Conservation (phyloP, 2,797 vertebrate genomes). For the Lacerta viridis region DNA sequence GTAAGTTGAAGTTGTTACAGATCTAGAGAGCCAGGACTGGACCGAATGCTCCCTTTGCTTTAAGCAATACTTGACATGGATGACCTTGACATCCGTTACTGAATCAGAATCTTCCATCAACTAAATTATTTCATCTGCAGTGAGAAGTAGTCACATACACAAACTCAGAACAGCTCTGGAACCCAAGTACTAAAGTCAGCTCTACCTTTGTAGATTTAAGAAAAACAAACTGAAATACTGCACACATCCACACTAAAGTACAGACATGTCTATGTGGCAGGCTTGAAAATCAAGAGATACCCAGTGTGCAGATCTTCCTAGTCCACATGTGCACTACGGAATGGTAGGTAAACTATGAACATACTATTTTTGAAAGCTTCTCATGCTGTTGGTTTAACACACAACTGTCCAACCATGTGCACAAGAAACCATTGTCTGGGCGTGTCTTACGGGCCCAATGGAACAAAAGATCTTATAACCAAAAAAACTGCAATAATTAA, state of each 20-base stretch:
- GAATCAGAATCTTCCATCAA: conserved; percentile 46
- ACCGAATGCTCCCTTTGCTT: conserved; percentile 16
- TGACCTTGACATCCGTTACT: conserved; percentile 31
- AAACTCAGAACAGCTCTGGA: background rate
- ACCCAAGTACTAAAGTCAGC: background rate
- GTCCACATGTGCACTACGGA: no score
- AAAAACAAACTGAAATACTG: background rate
- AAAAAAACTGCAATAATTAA: background rate
- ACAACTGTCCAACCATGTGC: background rate
- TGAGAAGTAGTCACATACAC: conserved; percentile 31
- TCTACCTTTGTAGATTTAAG: background rate
- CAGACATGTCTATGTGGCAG: background rate
- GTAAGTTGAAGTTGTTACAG: conserved; percentile 26
- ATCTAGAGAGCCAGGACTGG: conserved; percentile 15
- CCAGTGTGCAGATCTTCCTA: no score
- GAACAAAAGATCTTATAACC: background rate
- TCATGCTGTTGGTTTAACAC: background rate
- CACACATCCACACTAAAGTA: background rate
- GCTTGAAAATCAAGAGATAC: background rate
- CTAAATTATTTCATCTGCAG: conserved; percentile 49
- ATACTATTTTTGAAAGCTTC: background rate
- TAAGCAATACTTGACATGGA: conserved; percentile 9
- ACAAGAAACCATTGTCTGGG: background rate
- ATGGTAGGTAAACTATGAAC: no score
- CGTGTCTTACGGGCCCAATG: background rate